Conservation (phyloP, 1,140 invertebrate genomes). For the Streblospio benedicti region DNA sequence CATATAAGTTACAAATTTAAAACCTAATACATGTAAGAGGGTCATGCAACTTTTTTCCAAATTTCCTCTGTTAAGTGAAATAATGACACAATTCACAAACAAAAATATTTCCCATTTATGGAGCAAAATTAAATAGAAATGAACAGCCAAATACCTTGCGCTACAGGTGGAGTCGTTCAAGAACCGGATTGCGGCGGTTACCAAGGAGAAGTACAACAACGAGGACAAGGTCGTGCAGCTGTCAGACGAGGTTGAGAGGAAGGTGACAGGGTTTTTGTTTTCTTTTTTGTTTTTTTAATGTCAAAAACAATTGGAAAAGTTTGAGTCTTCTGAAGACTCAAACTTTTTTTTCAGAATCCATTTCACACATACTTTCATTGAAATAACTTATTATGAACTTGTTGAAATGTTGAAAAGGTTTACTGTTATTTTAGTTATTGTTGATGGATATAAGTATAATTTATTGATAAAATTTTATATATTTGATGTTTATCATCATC, state of each 20-base stretch:
- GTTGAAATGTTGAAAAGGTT: too few species aligned
- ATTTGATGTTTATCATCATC: neutral
- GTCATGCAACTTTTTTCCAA: too few species aligned
- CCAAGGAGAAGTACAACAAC: slow-evolving; percentile 36
- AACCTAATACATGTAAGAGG: too few species aligned
- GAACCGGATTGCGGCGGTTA: slow-evolving; percentile 31
- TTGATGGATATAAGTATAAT: neutral
- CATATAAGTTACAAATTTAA: too few species aligned
- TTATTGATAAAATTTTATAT: neutral
- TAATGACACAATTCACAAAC: too few species aligned
- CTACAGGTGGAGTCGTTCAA: slow-evolving; percentile 39
- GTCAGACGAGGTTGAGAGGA: slow-evolving; percentile 32
- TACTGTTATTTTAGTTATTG: too few species aligned
- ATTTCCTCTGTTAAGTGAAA: too few species aligned
- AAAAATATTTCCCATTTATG: too few species aligned
- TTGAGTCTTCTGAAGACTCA: neutral
- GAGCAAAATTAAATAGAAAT: too few species aligned
- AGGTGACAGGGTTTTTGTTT: slow-evolving; percentile 20
- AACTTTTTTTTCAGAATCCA: neutral
- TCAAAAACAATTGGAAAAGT: neutral
- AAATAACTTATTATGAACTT: neutral
- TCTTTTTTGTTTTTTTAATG: neutral
- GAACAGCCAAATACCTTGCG: too few species aligned
- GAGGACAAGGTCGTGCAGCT: slow-evolving; percentile 36
- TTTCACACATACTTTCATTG: neutral